Evolutionary conservation across 2,113 vertebrate genomes (phyloP), one percentile per base, ranked within the genome.

Genomic region (Urocynchramus pylzowi): DNA sequence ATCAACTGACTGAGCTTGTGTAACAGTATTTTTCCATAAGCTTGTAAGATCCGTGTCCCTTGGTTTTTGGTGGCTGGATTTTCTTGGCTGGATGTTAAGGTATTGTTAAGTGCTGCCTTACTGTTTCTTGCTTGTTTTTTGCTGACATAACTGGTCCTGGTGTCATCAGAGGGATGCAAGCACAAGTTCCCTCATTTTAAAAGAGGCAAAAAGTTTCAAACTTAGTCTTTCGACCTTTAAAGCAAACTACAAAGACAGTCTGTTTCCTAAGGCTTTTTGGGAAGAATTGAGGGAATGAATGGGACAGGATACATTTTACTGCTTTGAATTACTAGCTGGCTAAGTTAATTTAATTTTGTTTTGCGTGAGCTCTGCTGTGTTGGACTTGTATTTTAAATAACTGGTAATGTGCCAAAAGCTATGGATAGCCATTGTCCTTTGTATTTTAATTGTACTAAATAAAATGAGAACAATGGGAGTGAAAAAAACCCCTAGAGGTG

Each of bases 321-420:
- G 95, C 83, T 97, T 96, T 95, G 92, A 95, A 95, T 96, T 95
- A 93, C 92, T 96, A 70, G 78, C 87, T 91, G 30, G 94, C 50
- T 87, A 84, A 91, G 67, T 93, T 94, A 94, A 96, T 96, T 94
- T 86, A 90, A 80, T 94, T 94, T 92, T 83, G 47, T 60, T 77
- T 70, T 90, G 60, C 3, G 0, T 94, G 92, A 92, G 79, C 76
- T 89, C 56, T 81, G 64, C 56, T 94, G 26, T 64, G 28, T 86
- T 92, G 68, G 59, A 56, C 64, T 88, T 86, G 31, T 60, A 71
- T 89, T 95, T 96, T 92, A 95, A 96, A 90, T 88, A 93, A 57
- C 57, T 86, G 26, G 79, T 82, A 96, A 86, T 19, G 26, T 79
- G 88, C 83, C 18, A 16, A 94, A 93, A 94, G 73, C 64, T 90